These are phyloP conservation scores for Mionectes olivaceus DNA, from an alignment of 2,797 vertebrate species.

Conservation along the genomic window DNA sequence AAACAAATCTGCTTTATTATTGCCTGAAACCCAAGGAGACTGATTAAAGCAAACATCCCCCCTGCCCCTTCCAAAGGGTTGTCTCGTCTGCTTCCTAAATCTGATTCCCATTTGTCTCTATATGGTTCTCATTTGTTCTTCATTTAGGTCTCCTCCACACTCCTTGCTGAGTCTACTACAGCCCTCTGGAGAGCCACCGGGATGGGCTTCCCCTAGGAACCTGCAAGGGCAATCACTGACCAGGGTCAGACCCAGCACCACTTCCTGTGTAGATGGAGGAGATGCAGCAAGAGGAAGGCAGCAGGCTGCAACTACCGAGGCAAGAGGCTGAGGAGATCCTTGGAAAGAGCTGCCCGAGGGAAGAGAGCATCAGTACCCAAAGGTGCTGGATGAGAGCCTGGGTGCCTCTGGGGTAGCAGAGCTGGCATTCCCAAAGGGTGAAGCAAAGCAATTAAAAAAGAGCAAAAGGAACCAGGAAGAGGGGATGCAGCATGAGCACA, in stretches of 20 bases:
- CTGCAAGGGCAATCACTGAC: fast-evolving
- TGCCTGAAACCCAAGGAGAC: conserved; percentile 1
- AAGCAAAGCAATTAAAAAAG: neutral
- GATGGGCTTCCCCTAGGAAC: fast-evolving
- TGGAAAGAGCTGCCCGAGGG: neutral
- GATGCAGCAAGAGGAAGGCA: neutral
- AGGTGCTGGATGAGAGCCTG: neutral
- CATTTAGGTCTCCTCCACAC: neutral
- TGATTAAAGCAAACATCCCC: conserved; percentile 9
- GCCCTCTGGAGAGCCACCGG: neutral
- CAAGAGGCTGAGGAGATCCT: neutral
- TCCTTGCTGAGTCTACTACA: neutral
- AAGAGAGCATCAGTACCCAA: neutral
- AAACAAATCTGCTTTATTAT: conserved; percentile 12
- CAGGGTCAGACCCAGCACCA: neutral
- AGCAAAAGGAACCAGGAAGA: neutral
- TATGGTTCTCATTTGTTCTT: conserved; percentile 39
- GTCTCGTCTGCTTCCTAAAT: conserved; percentile 53
- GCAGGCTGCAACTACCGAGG: neutral
- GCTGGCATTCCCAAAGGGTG: neutral
- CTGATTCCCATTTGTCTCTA: conserved; percentile 55
- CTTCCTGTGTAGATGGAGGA: neutral
- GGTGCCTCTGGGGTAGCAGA: neutral
- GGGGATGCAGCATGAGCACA: neutral
- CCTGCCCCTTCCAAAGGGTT: neutral